Evolutionary conservation across 2,888 invertebrate genomes (phyloP).

Genomic region (Drosophila koepferae): DNA sequence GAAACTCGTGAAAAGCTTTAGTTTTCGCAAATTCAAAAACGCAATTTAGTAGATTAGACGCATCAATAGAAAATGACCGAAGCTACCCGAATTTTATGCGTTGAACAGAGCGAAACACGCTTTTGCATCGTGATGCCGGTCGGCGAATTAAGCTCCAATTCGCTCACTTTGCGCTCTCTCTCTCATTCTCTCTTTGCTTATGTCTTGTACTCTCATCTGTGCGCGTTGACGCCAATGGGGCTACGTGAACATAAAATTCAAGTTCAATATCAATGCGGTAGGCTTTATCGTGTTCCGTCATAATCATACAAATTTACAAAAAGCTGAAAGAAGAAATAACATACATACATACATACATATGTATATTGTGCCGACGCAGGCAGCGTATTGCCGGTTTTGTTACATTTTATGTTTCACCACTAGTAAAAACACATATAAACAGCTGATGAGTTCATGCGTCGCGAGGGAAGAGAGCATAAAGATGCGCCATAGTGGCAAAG

Average conservation of each 20-base stretch:
- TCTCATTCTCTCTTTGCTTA: not conserved
- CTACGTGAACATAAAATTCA: slow-evolving; percentile 51
- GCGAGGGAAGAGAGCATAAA: slow-evolving; percentile 1
- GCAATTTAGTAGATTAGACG: slow-evolving; percentile 38
- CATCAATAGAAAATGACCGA: slow-evolving; percentile 38
- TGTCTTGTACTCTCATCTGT: not conserved
- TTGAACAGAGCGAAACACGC: slow-evolving; percentile 50
- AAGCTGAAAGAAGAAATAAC: not conserved
- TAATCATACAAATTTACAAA: slow-evolving; percentile 10
- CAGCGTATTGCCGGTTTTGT: slow-evolving; percentile 46
- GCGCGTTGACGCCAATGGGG: slow-evolving; percentile 24
- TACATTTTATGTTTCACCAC: slow-evolving; percentile 12
- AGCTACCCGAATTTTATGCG: slow-evolving; percentile 13
- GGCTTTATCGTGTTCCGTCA: slow-evolving; percentile 24
- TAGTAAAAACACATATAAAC: slow-evolving; percentile 17
- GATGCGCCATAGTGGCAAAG: slow-evolving; percentile 41
- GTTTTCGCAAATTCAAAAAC: slow-evolving; percentile 28
- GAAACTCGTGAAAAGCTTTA: slow-evolving; percentile 10
- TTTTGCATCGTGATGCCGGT: slow-evolving; percentile 63
- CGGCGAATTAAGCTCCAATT: slow-evolving; percentile 14
- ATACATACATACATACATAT: too few relatives aligned
- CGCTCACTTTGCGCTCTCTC: not conserved
- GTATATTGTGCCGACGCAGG: slow-evolving; percentile 34
- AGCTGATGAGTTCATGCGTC: slow-evolving; percentile 51
- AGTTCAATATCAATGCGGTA: slow-evolving; percentile 70